These are phyloP conservation scores for Mobula hypostoma DNA, from an alignment of 2,113 vertebrate species.

Conservation along the genomic window DNA sequence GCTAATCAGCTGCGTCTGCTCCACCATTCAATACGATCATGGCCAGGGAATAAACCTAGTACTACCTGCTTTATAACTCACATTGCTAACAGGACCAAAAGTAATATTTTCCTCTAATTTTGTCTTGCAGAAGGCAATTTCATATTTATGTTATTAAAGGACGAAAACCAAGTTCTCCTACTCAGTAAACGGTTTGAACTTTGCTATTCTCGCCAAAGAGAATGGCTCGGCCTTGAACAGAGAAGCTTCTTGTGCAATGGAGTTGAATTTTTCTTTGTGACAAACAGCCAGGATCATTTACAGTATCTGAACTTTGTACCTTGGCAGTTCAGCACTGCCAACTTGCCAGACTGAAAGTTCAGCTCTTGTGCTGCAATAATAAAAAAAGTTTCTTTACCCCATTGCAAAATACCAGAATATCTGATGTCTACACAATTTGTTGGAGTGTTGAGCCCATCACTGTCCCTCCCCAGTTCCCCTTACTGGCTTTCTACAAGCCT, in stretches of 20 bases:
- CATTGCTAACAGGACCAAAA: background rate
- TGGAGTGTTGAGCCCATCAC: background rate
- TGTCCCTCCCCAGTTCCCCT: background rate
- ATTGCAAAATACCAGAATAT: background rate
- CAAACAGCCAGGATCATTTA: accelerated
- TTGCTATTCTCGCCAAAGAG: background rate
- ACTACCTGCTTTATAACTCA: background rate
- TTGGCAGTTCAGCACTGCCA: slow-evolving; percentile 33
- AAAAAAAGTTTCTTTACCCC: slow-evolving; percentile 40
- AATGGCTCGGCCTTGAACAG: background rate
- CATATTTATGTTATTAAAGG: background rate
- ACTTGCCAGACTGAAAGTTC: slow-evolving; percentile 45
- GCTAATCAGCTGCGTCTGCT: background rate
- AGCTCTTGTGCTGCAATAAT: accelerated
- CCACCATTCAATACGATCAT: background rate
- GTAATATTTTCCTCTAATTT: background rate
- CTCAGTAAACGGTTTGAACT: background rate
- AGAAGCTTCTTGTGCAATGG: background rate
- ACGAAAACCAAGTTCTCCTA: background rate
- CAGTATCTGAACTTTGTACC: slow-evolving; percentile 43
- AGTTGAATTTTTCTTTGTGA: background rate
- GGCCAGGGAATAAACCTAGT: background rate
- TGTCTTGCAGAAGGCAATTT: background rate
- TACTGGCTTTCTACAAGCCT: background rate
- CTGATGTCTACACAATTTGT: background rate